These are phyloP conservation scores for Pachyseris speciosa DNA, from an alignment of 64 coral and sea anemone genomes.

Conservation along the genomic window DNA sequence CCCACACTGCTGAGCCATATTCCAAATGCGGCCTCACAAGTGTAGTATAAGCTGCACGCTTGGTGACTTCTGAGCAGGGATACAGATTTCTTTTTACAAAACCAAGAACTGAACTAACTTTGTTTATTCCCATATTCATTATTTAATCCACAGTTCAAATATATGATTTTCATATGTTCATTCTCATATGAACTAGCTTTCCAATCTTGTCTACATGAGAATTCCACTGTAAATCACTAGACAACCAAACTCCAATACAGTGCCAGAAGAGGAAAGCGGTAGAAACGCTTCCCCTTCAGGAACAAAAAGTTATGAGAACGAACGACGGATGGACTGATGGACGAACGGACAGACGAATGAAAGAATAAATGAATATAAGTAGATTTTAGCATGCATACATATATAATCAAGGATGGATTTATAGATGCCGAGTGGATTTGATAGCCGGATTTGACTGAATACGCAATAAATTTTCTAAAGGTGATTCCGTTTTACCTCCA, in stretches of 20 bases:
- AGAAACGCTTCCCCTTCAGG: no score
- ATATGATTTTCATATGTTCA: no score
- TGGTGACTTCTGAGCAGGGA: conserved; percentile 31
- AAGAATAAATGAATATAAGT: no score
- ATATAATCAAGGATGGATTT: background rate
- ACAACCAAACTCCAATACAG: conserved; percentile 39
- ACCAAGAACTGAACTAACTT: conserved; percentile 42
- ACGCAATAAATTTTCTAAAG: background rate
- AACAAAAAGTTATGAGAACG: no score
- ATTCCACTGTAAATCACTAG: conserved; percentile 60
- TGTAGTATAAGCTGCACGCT: conserved; percentile 49
- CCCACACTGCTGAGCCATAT: conserved; percentile 56
- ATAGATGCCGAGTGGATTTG: background rate
- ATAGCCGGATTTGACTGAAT: background rate
- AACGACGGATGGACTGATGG: no score
- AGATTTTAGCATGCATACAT: background rate
- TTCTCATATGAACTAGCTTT: no score
- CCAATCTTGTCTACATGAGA: conserved; percentile 62
- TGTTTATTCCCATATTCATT: no score
- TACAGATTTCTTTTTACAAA: conserved; percentile 64
- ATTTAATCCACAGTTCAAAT: no score
- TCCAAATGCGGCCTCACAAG: conserved; percentile 69
- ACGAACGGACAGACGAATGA: no score
- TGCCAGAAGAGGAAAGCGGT: no score
- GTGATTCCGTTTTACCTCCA: background rate